Percentiles rank a stretch among this genome's conserved stretches.
These are phyloP conservation scores for Phoenicopterus ruber DNA, from an alignment of 2,113 vertebrate genomes.

Conservation along the genomic window DNA sequence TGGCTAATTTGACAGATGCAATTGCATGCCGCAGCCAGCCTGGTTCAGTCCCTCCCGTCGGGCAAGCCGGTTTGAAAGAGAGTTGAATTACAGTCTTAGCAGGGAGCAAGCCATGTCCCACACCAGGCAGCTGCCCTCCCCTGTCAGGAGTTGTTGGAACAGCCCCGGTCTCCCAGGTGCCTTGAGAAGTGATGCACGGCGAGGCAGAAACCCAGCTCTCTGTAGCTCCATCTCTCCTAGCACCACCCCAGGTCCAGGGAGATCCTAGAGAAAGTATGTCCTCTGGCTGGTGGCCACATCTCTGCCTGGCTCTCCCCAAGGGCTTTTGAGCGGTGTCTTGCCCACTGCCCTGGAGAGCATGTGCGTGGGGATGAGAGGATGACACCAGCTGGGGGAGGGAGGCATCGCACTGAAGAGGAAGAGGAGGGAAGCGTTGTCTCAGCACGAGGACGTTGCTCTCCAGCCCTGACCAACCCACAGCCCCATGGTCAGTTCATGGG, in stretches of 20 bases:
- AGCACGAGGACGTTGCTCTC: background rate
- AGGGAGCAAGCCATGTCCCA: background rate
- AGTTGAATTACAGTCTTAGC: background rate
- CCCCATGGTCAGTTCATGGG: accelerated
- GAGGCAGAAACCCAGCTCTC: background rate
- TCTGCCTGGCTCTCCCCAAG: background rate
- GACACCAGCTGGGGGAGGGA: background rate
- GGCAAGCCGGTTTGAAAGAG: background rate
- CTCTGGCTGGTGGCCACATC: background rate
- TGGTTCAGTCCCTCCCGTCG: background rate
- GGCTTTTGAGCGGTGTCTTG: accelerated
- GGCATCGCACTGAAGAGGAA: accelerated
- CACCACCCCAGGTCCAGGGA: background rate
- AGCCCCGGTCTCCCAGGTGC: background rate
- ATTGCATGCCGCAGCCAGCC: background rate
- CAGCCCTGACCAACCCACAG: background rate
- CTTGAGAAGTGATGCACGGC: background rate
- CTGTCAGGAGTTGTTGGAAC: background rate
- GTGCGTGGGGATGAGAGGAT: accelerated
- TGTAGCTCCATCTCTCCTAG: background rate
- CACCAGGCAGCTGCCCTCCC: background rate
- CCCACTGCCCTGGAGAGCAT: accelerated
- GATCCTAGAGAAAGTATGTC: background rate
- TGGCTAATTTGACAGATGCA: conserved; percentile 10
- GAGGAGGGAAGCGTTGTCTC: background rate